These are phyloP conservation scores for Liasis olivaceus DNA, from an alignment of 2,797 vertebrate species.

Conservation along the genomic window DNA sequence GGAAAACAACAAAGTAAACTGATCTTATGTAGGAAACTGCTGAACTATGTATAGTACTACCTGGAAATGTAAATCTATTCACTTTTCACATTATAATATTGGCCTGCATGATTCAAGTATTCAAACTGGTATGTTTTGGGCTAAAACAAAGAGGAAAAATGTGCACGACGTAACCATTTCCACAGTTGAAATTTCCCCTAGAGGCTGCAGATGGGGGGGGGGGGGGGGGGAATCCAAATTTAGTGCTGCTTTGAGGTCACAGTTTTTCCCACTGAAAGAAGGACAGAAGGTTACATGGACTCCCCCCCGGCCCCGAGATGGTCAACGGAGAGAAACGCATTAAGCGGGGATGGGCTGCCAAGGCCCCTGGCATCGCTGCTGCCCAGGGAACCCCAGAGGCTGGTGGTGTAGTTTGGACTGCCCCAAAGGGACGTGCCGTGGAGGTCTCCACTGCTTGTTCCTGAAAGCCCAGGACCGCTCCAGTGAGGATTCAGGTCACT, in stretches of 20 bases:
- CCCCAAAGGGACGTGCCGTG: constrained; percentile 96
- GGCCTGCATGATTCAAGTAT: constrained; percentile 99
- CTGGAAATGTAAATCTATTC: constrained; percentile 97
- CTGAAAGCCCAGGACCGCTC: constrained; percentile 90
- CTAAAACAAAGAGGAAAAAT: constrained; percentile 95
- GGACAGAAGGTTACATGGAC: constrained; percentile 84
- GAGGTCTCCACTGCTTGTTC: constrained; percentile 85
- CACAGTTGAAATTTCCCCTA: constrained; percentile 84
- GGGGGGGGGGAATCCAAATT: constrained; percentile 82
- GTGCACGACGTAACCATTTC: constrained; percentile 98
- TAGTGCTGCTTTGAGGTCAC: constrained; percentile 91
- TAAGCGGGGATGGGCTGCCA: constrained; percentile 91
- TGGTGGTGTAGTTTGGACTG: constrained; percentile 93
- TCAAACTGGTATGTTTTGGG: constrained; percentile 99
- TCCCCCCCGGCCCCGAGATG: constrained; percentile 93
- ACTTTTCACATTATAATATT: constrained; percentile 99
- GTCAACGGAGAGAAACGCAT: constrained; percentile 96
- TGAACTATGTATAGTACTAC: constrained; percentile 80
- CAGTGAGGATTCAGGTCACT: constrained; percentile 93
- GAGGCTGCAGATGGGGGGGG: constrained; percentile 79
- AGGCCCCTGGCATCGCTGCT: constrained; percentile 85
- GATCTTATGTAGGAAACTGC: constrained; percentile 82
- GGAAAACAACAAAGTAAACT: constrained; percentile 79
- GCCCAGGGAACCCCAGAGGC: constrained; percentile 92
- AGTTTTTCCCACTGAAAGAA: constrained; percentile 69